Conservation (phyloP, 64 coral and sea anemone species). For the Acropora yongei region DNA sequence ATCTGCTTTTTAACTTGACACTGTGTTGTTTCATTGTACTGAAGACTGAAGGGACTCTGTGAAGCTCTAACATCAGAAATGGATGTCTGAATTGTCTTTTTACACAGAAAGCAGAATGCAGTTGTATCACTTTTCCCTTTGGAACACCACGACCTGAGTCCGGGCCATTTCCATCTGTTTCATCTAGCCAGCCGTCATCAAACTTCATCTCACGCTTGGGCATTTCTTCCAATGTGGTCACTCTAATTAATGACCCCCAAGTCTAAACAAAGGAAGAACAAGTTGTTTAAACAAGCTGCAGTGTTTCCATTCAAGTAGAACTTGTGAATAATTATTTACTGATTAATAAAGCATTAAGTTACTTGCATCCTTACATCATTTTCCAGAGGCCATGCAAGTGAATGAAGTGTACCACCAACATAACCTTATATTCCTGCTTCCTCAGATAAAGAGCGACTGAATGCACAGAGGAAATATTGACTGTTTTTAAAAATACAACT, state of each 20-base stretch:
- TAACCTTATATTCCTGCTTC: conserved; percentile 43
- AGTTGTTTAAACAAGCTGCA: conserved; percentile 12
- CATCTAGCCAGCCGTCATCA: conserved; percentile 65
- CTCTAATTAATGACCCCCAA: conserved; percentile 21
- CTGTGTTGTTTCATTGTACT: too few relatives aligned
- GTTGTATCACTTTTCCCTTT: conserved; percentile 56
- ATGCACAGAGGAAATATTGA: conserved; percentile 37
- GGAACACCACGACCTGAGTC: conserved; percentile 55
- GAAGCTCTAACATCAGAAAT: too few relatives aligned
- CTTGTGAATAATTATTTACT: conserved; percentile 24
- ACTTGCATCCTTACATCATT: conserved; percentile 20
- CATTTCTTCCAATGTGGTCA: conserved; percentile 18
- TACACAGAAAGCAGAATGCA: conserved; percentile 61
- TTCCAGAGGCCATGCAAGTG: not conserved
- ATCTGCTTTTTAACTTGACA: too few relatives aligned
- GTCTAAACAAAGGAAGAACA: conserved; percentile 7
- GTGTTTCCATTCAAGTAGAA: conserved; percentile 18
- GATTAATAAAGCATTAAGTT: conserved; percentile 25
- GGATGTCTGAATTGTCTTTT: conserved; percentile 59
- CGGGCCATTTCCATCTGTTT: conserved; percentile 63
- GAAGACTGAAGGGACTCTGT: too few relatives aligned
- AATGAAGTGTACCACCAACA: conserved; percentile 22
- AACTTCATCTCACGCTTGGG: conserved; percentile 43
- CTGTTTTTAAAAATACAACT: conserved; percentile 47
- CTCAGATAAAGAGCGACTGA: conserved; percentile 26